Base-by-base conservation (phyloP, 2,113 vertebrate species). In the Hippocampus mohnikei region DNA sequence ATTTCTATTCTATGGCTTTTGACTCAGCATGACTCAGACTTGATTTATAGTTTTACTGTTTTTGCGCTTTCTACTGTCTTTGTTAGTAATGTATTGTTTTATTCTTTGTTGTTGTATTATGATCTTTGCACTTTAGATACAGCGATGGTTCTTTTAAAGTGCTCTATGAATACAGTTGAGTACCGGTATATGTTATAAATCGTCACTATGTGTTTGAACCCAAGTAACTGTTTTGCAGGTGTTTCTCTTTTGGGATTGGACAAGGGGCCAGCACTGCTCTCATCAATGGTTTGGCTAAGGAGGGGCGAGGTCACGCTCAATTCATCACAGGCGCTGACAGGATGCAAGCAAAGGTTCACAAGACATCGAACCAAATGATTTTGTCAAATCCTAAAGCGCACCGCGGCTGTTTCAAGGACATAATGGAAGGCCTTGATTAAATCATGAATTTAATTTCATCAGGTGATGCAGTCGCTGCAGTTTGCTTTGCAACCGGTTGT, bases 231-330 rank as follows among this genome's bases (percentile, higher is more conserved):
- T 62, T 1, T 78, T 77, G 3, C 65, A 95, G 94, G 75, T 95
- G 94, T 77, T 95, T 95, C 79, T 92, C 94, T 9, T 95, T 95
- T 73, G 94, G 94, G 5, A 95, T 95, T 65, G 94, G 95, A 5
- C 90, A 94, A 89, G 93, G 95, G 9, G 93, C 92, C 68, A 95
- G 94, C 72, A 92, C 92, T 21, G 90, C 93, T 66, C 92, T 95
- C 46, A 91, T 95, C 80, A 93, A 89, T 83, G 91, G 92, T 60
- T 83, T 95, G 72, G 93, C 94, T 44, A 84, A 86, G 2, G 92
- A 87, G 20, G 89, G 89, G 20, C 78, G 84, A 44, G 95, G 94
- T 41, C 89, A 89, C 0, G 86, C 90, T 41, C 92, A 95, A 79
- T 95, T 96, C 78, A 93, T 95, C 82, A 92, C 88, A 16, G 92